Base-by-base conservation (phyloP, 2,888 invertebrate species). In the Apomyelois bistriatella region DNA sequence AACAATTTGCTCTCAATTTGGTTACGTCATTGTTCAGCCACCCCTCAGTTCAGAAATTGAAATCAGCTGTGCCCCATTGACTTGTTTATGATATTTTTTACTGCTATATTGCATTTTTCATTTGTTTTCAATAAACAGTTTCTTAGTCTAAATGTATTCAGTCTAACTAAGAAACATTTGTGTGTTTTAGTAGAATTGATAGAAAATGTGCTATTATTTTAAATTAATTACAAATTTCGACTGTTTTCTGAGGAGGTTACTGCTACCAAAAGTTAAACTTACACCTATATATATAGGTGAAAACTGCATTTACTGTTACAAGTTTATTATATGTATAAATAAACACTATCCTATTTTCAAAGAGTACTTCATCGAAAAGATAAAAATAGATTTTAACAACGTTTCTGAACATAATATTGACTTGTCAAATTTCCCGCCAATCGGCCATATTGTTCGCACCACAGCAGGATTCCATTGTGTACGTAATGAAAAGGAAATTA, bases 401-500 rank as follows among this genome's bases (percentile, higher is more conserved):
- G 66, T 71, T 74, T 71, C 70, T 65, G 59, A 70, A 69, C 60
- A 61, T 59, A 76, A 77, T 70, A 72, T 78, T 71, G 74, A 77
- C 68, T 75, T 82, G 78, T 82, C 82, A 76, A 75, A 78, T 79
- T 83, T 84, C 79, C 75, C 79, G 76, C 78, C 79, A 77, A 74
- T 70, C 60, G 72, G 66, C 72, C 74, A 79, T 78, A 82, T 83
- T 86, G 85, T 85, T 80, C 70, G 68, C 71, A 65, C 65, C 79
- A 66, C 79, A 58, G 66, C 76, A 66, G 84, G 84, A 82, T 76
- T 81, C 79, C 75, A 83, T 85, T 87, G 81, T 86, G 66, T 59
- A 59, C 54, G 72, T 79, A 82, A 85, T 83, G 77, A 78, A 81
- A 80, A 81, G 85, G 85, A 86, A 86, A 87, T 86, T 80, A 81